Base-by-base conservation (phyloP, 2,113 vertebrate genomes). In the Ariopsis seemanni region DNA sequence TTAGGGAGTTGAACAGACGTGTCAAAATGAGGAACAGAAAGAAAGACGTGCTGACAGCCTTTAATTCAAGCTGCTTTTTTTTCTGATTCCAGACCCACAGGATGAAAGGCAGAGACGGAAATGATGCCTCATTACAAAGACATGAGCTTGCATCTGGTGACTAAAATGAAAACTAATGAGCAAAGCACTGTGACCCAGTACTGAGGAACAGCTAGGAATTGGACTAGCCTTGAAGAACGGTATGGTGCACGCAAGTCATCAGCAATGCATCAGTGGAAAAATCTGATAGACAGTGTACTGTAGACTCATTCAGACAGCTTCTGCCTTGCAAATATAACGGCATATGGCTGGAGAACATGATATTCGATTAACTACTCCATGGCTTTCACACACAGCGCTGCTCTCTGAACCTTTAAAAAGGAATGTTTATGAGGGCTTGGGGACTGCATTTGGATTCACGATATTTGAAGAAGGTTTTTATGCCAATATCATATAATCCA, bases 111-210 rank as follows among this genome's bases (percentile, higher is more conserved):
- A 84, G 80, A 79, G 65, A 80, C 7, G 87, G 87, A 86, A 86
- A 86, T 12, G 14, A 75, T 50, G 84, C 60, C 65, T 83, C 27
- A 27, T 85, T 87, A 77, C 77, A 75, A 82, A 34, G 86, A 58
- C 27, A 30, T 79, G 50, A 72, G 42, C 42, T 57, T 20, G 42
- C 58, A 84, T 84, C 75, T 84, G 87, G 65, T 90, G 81, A 86
- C 74, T 84, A 52, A 86, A 82, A 86, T 85, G 34, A 86, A 88
- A 88, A 88, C 52, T 69, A 90, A 88, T 88, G 84, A 63, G 63
- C 82, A 20, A 63, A 84, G 81, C 74, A 30, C 57, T 82, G 60
- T 79, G 69, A 83, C 17, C 42, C 18, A 11, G 42, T 67, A 65
- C 55, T 62, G 67, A 52, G 50, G 20, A 50, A 55, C 22, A 67